A percentile compares a stretch with the other conserved stretches of the same genome.
Conservation (phyloP, 2,797 vertebrate genomes). For the Tragopan temminckii region DNA sequence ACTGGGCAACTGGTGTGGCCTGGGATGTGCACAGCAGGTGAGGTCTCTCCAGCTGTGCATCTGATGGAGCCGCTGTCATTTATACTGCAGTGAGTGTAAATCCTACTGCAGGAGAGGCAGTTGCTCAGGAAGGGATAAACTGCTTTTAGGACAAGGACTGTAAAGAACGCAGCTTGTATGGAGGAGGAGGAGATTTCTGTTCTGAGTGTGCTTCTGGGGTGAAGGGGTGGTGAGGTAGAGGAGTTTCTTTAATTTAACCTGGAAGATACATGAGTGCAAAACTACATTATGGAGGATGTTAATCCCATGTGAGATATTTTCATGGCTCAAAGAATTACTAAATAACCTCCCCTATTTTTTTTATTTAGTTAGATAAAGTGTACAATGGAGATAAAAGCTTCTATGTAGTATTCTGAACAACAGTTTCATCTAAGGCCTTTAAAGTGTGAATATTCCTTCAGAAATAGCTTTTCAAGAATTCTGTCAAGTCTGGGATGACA, state of each 20-base stretch:
- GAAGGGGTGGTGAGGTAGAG: background rate
- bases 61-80: background rate
- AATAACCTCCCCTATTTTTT: rapidly evolving
- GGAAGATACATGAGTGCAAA: background rate
- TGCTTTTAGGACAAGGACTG: background rate
- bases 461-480: background rate
- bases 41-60: background rate
- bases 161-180: background rate
- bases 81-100: background rate
- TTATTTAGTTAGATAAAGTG: background rate
- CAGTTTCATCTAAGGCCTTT: background rate
- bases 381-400: background rate
- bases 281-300: background rate
- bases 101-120: background rate
- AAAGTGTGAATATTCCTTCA: background rate
- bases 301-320: background rate
- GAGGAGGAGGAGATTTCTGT: background rate
- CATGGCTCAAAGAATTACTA: background rate
- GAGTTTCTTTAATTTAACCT: background rate
- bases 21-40: rapidly evolving
- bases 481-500: background rate
- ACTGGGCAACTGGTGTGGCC: background rate
- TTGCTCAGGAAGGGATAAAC: background rate
- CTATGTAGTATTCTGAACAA: background rate
- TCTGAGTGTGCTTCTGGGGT: background rate